A percentile compares a stretch with the other conserved stretches of the same genome.
Evolutionary conservation across 1,140 invertebrate species (phyloP).

Genomic region (Uloborus diversus): DNA sequence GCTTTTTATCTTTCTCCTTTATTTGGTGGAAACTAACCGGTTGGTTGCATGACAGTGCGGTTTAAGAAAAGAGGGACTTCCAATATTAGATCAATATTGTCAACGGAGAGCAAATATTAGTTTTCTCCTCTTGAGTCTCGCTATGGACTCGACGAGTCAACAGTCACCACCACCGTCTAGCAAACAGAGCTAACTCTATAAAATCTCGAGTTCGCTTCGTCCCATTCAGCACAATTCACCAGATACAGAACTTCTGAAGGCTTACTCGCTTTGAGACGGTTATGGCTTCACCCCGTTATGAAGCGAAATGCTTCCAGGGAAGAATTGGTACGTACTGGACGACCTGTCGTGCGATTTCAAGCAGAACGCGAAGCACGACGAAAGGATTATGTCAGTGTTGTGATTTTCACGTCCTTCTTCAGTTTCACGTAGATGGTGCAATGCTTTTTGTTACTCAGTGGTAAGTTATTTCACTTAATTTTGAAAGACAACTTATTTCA

Average conservation of each 20-base stretch:
- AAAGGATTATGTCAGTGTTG: too few species aligned
- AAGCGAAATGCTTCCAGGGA: too few species aligned
- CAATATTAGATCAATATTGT: constrained; percentile 57
- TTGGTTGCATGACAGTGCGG: constrained; percentile 52
- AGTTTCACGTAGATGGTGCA: too few species aligned
- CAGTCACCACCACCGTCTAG: constrained; percentile 48
- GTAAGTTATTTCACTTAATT: too few species aligned
- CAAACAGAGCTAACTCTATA: constrained; percentile 54
- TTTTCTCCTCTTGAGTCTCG: constrained; percentile 51
- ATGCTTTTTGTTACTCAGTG: too few species aligned
- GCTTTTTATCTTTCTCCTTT: constrained; percentile 33
- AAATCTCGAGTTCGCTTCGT: constrained; percentile 18
- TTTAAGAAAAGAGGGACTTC: constrained; percentile 48
- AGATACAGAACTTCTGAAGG: constrained; percentile 27
- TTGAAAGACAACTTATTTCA: too few species aligned
- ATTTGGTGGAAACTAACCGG: constrained; percentile 35
- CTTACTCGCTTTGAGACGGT: constrained; percentile 19
- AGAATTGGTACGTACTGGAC: too few species aligned
- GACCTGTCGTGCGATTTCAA: too few species aligned
- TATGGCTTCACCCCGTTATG: too few species aligned
- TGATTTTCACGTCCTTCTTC: too few species aligned
- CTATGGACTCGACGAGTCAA: constrained; percentile 54
- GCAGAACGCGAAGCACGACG: too few species aligned
- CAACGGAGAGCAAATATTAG: constrained; percentile 55
- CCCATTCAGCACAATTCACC: constrained; percentile 38